Conservation (phyloP, 1,140 invertebrate species). For the Anadara kagoshimensis region DNA sequence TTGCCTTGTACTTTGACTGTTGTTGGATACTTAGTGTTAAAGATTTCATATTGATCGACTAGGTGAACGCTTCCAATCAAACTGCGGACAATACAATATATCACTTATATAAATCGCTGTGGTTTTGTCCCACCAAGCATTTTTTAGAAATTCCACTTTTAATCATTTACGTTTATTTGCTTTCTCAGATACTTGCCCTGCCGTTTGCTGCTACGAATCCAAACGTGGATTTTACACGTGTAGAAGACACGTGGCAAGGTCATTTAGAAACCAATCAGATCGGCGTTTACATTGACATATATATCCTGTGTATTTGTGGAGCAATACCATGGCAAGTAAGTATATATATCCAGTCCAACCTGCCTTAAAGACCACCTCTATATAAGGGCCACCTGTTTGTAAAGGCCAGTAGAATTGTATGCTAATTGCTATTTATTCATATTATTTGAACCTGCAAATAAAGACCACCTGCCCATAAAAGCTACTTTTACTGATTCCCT, state of each 20-base stretch:
- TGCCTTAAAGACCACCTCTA: no score
- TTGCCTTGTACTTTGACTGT: not conserved
- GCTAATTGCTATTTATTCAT: no score
- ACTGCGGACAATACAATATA: not conserved
- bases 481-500: no score
- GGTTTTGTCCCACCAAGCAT: not conserved
- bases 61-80: not conserved
- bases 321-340: slow-evolving; percentile 97
- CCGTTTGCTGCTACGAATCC: slow-evolving; percentile 17
- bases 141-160: not conserved
- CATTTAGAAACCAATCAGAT: not conserved
- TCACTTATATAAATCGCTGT: not conserved
- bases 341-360: not conserved
- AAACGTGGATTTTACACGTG: slow-evolving; percentile 4
- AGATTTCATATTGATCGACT: no score
- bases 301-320: slow-evolving; percentile 88
- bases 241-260: slow-evolving; percentile 4
- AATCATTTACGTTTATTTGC: not conserved
- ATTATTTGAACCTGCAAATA: no score
- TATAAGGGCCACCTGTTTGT: no score
- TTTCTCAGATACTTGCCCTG: slow-evolving; percentile 9
- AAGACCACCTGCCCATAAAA: no score
- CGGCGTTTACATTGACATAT: slow-evolving; percentile 20
- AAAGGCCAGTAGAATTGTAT: no score
- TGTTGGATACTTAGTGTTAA: not conserved